Evolutionary conservation across 2,113 vertebrate species (phyloP).

Genomic region (Chiloscyllium plagiosum): DNA sequence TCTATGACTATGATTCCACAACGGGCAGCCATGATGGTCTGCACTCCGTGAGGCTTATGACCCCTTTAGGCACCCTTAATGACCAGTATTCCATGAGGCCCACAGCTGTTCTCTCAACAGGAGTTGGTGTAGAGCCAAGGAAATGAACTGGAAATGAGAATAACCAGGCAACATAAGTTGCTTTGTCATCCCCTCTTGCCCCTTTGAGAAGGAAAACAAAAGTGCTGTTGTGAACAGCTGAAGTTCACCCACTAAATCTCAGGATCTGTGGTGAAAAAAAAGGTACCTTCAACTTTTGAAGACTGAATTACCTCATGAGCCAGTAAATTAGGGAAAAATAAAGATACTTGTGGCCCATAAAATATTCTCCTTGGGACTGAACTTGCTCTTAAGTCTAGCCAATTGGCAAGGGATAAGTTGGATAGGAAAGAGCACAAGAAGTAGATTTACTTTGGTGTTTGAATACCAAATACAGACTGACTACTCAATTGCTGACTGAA

Average conservation of each 20-base stretch:
- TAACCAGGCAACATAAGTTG: background rate
- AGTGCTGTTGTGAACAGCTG: background rate
- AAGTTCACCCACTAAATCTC: background rate
- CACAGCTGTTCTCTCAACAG: background rate
- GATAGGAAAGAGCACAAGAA: background rate
- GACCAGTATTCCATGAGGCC: background rate
- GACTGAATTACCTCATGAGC: background rate
- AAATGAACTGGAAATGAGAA: background rate
- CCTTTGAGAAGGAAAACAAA: background rate
- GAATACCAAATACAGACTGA: background rate
- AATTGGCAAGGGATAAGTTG: background rate
- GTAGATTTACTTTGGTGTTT: background rate
- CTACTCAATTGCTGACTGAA: background rate
- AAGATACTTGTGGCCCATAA: background rate
- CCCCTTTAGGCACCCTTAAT: background rate
- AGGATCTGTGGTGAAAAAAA: background rate
- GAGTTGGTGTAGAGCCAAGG: background rate
- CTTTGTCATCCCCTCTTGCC: background rate
- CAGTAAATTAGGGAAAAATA: background rate
- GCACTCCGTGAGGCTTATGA: background rate
- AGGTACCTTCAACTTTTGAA: background rate
- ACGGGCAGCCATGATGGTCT: background rate
- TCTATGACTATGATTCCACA: background rate
- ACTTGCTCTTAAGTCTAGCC: background rate
- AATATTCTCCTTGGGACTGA: background rate